phyloP scores from a whole-genome alignment of 2,113 vertebrate genomes.

The Myxocyprinus asiaticus region DNA sequence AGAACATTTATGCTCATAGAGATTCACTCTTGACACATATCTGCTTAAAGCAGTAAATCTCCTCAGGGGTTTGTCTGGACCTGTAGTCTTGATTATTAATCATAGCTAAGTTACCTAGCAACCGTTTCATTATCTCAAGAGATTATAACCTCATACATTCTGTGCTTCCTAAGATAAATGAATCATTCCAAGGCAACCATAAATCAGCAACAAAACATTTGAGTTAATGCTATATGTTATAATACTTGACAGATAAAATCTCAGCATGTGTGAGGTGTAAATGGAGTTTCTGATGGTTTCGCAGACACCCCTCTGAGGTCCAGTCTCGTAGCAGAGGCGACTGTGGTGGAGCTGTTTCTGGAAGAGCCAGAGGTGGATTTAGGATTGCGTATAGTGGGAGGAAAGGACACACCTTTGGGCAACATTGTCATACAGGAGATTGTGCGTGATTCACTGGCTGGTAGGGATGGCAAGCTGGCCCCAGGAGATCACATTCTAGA shows the following conservation, averaged over 20 bases:
- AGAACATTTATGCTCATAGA: conserved; percentile 14
- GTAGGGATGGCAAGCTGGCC: conserved; percentile 83
- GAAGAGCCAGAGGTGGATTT: conserved; percentile 83
- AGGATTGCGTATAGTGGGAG: conserved; percentile 88
- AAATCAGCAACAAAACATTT: no score
- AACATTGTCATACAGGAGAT: conserved; percentile 91
- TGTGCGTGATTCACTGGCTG: conserved; percentile 78
- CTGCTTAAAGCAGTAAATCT: conserved; percentile 41
- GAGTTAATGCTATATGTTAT: not conserved
- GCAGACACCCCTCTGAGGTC: conserved; percentile 81
- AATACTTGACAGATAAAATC: not conserved
- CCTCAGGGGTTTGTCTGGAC: conserved; percentile 20
- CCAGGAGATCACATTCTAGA: conserved; percentile 92
- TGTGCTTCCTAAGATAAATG: not conserved
- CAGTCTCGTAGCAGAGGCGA: conserved; percentile 87
- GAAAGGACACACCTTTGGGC: conserved; percentile 89
- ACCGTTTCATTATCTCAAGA: conserved; percentile 22
- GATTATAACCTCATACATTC: conserved; percentile 25
- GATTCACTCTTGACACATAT: conserved; percentile 28
- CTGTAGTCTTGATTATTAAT: conserved; percentile 35
- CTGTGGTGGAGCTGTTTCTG: conserved; percentile 80
- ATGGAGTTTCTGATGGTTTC: not conserved
- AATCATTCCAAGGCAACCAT: conserved; percentile 1
- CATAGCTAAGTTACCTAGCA: conserved; percentile 50
- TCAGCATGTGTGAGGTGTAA: not conserved